A percentile compares a stretch with the other conserved stretches of the same genome.
These are phyloP conservation scores for Catalaphyllia jardinei DNA, from an alignment of 64 coral and sea anemone genomes.

Conservation along the genomic window DNA sequence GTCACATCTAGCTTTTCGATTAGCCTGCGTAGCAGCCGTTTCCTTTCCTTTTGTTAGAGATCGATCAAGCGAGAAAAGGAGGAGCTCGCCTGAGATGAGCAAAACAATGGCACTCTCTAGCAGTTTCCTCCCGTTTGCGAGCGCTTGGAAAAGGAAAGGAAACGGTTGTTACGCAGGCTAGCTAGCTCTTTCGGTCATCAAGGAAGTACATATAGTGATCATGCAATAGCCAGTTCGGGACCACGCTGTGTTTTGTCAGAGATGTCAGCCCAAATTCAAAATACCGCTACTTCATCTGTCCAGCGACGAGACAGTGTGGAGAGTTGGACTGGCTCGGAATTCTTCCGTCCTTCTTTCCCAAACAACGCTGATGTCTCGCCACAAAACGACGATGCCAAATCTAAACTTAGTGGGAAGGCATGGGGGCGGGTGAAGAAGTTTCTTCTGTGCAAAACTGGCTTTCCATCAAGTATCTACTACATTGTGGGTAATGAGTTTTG, in stretches of 20 bases:
- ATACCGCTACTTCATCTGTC: not conserved
- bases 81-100: too few relatives aligned
- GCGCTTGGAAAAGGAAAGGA: too few relatives aligned
- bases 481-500: slow-evolving; percentile 91
- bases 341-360: not conserved
- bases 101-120: too few relatives aligned
- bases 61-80: too few relatives aligned
- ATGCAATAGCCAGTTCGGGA: too few relatives aligned
- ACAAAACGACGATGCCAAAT: not conserved
- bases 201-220: too few relatives aligned
- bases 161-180: too few relatives aligned
- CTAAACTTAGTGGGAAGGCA: slow-evolving; percentile 66
- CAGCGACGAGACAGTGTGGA: not conserved
- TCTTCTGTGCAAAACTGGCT: slow-evolving; percentile 47
- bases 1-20: too few relatives aligned
- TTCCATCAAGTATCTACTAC: slow-evolving; percentile 80
- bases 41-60: too few relatives aligned
- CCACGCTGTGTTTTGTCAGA: not conserved
- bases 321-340: slow-evolving; percentile 23
- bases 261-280: slow-evolving; percentile 16
- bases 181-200: too few relatives aligned
- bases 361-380: not conserved
- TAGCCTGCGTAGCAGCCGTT: too few relatives aligned
- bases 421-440: slow-evolving; percentile 74
- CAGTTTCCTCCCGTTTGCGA: too few relatives aligned